Conservation (phyloP, 1,140 invertebrate genomes). For the Prorops nasuta region DNA sequence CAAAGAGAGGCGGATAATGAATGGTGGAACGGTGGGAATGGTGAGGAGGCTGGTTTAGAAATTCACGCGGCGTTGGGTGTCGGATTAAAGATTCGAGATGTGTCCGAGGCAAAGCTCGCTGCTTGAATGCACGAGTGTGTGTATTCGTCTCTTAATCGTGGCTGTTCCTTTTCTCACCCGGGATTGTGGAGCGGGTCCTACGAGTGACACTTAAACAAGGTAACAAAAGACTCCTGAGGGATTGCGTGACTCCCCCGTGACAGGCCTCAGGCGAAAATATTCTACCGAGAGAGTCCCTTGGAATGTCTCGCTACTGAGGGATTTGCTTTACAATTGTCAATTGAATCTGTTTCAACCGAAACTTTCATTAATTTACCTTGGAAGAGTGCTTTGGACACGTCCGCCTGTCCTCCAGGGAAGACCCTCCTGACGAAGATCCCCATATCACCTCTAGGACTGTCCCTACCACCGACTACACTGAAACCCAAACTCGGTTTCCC, state of each 20-base stretch:
- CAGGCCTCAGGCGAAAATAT: no score
- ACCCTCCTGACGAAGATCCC: conserved; percentile 75
- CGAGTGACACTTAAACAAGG: no score
- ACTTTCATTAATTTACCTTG: conserved; percentile 70
- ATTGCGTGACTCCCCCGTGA: no score
- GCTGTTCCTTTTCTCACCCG: conserved; percentile 8
- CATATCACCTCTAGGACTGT: conserved; percentile 69
- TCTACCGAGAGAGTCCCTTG: no score
- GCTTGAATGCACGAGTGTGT: conserved; percentile 37
- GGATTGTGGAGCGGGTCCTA: no score
- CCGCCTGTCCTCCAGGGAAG: conserved; percentile 69
- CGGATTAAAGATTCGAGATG: conserved; percentile 49
- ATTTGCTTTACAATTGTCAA: no score
- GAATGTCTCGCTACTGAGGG: no score
- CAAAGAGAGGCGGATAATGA: conserved; percentile 14
- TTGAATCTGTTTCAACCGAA: no score
- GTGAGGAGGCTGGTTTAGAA: conserved; percentile 33
- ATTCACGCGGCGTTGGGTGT: conserved; percentile 41
- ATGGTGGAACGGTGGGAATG: conserved; percentile 9
- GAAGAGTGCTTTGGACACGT: conserved; percentile 66
- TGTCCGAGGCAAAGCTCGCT: conserved; percentile 29
- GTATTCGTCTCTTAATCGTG: no score
- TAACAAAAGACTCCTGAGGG: no score
- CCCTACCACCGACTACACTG: conserved; percentile 72
- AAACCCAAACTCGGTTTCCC: conserved; percentile 71